Evolutionary conservation across 64 coral and sea anemone genomes (phyloP), one percentile per base, ranked within the genome.

Genomic region (Pocillopora verrucosa): DNA sequence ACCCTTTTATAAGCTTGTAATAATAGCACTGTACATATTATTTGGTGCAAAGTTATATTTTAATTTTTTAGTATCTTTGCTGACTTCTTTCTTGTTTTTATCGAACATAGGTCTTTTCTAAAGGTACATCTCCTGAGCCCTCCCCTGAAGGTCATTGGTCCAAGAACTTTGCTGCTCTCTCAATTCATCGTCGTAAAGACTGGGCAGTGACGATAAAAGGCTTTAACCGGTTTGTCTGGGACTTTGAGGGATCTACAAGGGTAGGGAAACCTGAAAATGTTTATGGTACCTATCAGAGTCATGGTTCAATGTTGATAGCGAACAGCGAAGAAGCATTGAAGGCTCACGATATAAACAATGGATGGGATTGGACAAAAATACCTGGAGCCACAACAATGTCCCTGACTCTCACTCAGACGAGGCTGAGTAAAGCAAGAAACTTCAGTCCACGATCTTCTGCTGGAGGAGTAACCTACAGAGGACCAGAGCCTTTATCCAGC

Each of bases 171-270:
- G 92, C 81, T 19, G 81, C 74, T 15, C 36, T 94, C 11, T 87
- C 88, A 3, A 65, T 94, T 60, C 92, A 94, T 34, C 72, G 92
- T 10, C 87, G 92, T 73, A 19, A 75, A 16, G 61, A 87, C 9
- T 94, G 92, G 92, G 72, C 73, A 61, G 88, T 94, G 3, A 75
- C 88, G 11, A 88, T 88, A 15, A 94, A 94, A 74, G 92, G 92
- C 4, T 94, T 94, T 36, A 94, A 89, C n/a, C 58, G 69, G 38
- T 90, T 60, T 65, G 59, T 78, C 24, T 89, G 88, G 88, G 92
- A 94, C 72, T 94, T 74, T 61, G 92, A 94, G 13, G 57, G 24
- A 13, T 6, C 80, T 13, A 73, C 35, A 13, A 19, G 1, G 41
- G 1, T 5, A 2, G 2, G 2, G 2, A 15, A 15, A 57, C 30